Evolutionary conservation across 2,113 vertebrate genomes (phyloP).

Genomic region (Sylvilagus bachmani): DNA sequence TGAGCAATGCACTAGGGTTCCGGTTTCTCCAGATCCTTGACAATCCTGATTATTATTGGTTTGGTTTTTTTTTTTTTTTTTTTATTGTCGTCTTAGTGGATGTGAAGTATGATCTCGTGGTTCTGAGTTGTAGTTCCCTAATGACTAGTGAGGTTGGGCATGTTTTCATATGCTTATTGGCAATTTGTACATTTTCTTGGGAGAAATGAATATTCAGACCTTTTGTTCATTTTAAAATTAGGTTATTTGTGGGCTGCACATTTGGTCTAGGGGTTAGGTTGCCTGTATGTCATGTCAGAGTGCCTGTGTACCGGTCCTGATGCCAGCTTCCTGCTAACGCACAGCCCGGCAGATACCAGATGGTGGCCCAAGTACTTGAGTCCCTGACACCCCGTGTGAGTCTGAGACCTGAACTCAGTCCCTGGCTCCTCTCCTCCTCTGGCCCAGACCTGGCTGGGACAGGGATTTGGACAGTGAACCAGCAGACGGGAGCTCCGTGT

Average conservation of each 20-base stretch:
- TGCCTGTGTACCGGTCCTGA: too few relatives aligned
- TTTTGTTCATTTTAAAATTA: conserved; percentile 28
- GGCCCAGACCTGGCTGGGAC: too few relatives aligned
- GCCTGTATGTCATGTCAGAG: too few relatives aligned
- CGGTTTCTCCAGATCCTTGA: not conserved
- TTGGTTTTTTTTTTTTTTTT: conserved; percentile 38
- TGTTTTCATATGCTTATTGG: not conserved
- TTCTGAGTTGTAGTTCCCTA: conserved; percentile 36
- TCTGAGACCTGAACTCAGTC: too few relatives aligned
- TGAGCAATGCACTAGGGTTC: not conserved
- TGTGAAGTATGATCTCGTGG: not conserved
- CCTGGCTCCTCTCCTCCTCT: too few relatives aligned
- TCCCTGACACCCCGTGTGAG: too few relatives aligned
- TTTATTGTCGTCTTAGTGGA: not conserved
- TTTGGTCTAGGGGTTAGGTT: too few relatives aligned
- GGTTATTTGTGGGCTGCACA: not conserved
- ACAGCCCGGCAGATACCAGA: too few relatives aligned
- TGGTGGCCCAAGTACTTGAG: too few relatives aligned
- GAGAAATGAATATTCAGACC: not conserved
- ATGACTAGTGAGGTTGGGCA: not conserved
- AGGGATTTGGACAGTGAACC: too few relatives aligned
- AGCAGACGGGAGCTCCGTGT: too few relatives aligned
- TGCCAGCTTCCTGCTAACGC: too few relatives aligned
- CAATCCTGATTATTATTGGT: not conserved
- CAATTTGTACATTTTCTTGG: conserved; percentile 23